Conservation (phyloP, 2,113 vertebrate genomes). For the Phaetusa simplex region DNA sequence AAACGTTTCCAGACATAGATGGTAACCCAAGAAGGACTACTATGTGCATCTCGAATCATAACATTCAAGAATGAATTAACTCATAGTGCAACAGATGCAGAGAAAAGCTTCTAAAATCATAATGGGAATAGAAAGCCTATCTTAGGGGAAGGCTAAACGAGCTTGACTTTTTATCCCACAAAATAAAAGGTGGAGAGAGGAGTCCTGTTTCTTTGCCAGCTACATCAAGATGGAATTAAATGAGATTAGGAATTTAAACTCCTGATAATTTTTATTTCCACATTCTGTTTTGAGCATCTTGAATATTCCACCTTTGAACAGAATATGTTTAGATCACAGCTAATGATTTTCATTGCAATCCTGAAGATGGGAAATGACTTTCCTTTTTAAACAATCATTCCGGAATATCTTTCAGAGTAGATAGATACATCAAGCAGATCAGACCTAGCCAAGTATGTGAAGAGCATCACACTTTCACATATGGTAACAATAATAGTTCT, state of each 20-base stretch:
- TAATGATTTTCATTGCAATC: background rate
- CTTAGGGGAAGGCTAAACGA: background rate
- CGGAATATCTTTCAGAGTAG: background rate
- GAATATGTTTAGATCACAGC: background rate
- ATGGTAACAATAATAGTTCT: background rate
- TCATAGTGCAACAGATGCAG: background rate
- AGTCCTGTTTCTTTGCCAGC: background rate
- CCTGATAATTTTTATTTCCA: background rate
- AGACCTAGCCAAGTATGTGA: background rate
- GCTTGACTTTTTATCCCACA: background rate
- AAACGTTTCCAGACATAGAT: background rate
- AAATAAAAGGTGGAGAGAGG: background rate
- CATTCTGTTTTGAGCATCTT: background rate
- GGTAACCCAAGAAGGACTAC: background rate
- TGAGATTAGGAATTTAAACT: background rate
- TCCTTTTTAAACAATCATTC: background rate
- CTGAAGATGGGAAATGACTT: background rate
- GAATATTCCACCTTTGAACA: background rate
- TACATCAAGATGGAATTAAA: background rate
- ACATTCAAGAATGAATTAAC: background rate
- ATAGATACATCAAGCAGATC: background rate
- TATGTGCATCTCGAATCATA: background rate
- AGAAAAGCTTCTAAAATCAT: background rate
- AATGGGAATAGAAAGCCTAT: background rate
- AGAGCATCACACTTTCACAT: background rate